phyloP scores from a whole-genome alignment of 2,888 invertebrate species.

The Hybos culiciformis region DNA sequence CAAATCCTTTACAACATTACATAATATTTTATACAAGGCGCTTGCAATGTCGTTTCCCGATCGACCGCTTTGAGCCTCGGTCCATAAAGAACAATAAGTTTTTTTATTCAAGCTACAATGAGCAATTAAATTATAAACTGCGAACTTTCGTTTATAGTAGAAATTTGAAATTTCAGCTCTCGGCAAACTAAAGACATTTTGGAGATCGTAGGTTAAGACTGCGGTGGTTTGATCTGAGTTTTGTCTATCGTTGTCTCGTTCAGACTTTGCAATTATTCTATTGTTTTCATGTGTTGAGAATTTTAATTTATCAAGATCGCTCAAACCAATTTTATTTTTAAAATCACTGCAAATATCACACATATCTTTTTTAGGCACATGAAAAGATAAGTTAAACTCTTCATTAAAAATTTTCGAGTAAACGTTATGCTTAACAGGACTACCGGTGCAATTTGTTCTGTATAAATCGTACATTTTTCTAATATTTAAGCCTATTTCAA shows the following conservation, averaged over 20 bases:
- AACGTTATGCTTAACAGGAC: neutral
- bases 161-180: neutral
- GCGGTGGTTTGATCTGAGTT: neutral
- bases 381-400: neutral
- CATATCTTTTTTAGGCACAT: neutral
- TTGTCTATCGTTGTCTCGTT: conserved; percentile 1
- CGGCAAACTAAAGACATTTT: neutral
- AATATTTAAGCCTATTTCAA: conserved; percentile 9
- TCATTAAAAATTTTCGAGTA: conserved; percentile 3
- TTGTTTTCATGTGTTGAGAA: neutral
- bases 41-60: neutral
- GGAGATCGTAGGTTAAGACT: neutral
- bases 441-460: neutral
- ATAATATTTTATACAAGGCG: neutral
- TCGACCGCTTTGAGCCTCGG: neutral
- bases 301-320: neutral
- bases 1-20: neutral
- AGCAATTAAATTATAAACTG: conserved; percentile 8
- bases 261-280: neutral
- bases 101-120: conserved; percentile 7
- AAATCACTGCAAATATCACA: conserved; percentile 1
- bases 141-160: conserved; percentile 6
- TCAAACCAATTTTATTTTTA: neutral
- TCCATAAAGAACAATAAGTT: neutral
- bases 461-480: conserved; percentile 12